Evolutionary conservation across 1,140 invertebrate species (phyloP).

Genomic region (Cydia amplana): DNA sequence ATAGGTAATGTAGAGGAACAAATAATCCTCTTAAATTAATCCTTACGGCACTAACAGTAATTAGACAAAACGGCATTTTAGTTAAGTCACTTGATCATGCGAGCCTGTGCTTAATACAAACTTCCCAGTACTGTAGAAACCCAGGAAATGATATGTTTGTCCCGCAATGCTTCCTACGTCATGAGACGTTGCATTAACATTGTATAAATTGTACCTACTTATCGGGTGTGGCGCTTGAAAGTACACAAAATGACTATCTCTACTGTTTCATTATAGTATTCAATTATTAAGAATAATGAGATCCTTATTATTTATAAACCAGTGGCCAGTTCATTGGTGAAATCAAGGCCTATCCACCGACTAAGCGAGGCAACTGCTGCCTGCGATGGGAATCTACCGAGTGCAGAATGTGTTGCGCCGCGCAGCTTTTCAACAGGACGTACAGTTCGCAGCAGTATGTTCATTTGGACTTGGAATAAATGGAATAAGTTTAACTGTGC

Average conservation of each 20-base stretch:
- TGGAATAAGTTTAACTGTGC: not conserved
- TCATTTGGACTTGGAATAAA: not conserved
- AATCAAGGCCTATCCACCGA: not conserved
- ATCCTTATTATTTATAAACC: constrained; percentile 53
- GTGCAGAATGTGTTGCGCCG: not conserved
- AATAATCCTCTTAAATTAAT: not conserved
- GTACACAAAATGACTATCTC: constrained; percentile 33
- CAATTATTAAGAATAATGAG: constrained; percentile 58
- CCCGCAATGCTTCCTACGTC: not conserved
- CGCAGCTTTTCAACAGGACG: not conserved
- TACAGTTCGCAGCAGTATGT: not conserved
- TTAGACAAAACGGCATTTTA: constrained; percentile 21
- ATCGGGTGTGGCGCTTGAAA: constrained; percentile 22
- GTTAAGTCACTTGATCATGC: constrained; percentile 26
- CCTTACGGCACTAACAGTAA: not conserved
- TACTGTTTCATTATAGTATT: constrained; percentile 39
- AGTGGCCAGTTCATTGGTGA: constrained; percentile 38
- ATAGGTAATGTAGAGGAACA: constrained; percentile 8
- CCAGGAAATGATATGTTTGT: constrained; percentile 14
- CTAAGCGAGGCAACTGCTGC: not conserved
- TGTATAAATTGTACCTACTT: constrained; percentile 2
- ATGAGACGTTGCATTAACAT: not conserved
- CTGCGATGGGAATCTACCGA: not conserved
- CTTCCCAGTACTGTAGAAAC: constrained; percentile 1
- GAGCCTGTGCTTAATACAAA: not conserved